These are phyloP conservation scores for Lagocephalus sceleratus DNA, from an alignment of 2,797 vertebrate genomes.

Conservation along the genomic window DNA sequence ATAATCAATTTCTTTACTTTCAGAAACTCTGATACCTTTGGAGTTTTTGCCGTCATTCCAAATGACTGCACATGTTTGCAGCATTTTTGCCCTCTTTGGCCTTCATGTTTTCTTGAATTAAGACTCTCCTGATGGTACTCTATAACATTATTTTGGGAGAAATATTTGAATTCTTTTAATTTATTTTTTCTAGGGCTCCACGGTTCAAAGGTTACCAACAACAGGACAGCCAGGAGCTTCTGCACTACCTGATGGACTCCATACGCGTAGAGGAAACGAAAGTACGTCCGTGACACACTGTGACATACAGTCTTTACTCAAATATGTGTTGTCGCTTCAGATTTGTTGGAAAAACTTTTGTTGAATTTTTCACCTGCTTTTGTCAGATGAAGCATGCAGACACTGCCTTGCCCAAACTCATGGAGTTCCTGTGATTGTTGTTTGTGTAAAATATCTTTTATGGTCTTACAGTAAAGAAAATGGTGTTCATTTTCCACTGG, in stretches of 20 bases:
- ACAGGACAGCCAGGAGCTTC: slow-evolving; percentile 96
- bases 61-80: no score
- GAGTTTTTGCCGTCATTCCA: no score
- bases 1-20: no score
- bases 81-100: not conserved
- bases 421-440: no score
- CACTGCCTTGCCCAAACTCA: no score
- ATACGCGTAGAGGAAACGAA: slow-evolving; percentile 96
- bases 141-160: not conserved
- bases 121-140: no score
- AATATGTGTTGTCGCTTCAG: not conserved
- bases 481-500: no score
- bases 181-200: slow-evolving; percentile 79
- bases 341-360: not conserved
- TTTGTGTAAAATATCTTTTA: no score
- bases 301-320: not conserved
- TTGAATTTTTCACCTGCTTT: not conserved
- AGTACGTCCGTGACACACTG: slow-evolving; percentile 68
- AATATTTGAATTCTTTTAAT: not conserved
- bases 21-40: no score
- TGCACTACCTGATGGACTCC: slow-evolving; percentile 93
- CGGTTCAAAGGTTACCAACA: slow-evolving; percentile 97
- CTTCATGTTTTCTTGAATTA: not conserved
- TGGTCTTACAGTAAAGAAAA: no score
- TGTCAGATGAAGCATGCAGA: no score